Percentiles rank a stretch among this genome's conserved stretches.
Conservation (phyloP, 2,888 invertebrate species). For the Andrena bucephala region DNA sequence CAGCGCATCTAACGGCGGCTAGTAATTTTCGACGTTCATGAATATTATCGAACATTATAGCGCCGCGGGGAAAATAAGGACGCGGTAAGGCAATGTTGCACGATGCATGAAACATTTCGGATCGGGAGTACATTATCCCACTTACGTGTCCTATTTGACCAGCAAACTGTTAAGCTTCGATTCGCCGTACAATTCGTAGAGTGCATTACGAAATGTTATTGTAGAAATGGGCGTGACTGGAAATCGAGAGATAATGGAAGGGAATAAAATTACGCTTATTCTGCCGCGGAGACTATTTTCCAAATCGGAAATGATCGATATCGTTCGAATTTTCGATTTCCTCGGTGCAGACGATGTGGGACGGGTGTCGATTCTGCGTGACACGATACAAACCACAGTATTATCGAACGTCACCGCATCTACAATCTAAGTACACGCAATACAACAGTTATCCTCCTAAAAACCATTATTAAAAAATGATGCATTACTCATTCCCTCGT, state of each 20-base stretch:
- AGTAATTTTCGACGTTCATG: conserved; percentile 13
- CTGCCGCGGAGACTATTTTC: neutral
- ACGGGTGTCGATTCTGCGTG: conserved; percentile 11
- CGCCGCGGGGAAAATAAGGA: conserved; percentile 18
- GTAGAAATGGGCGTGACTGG: neutral
- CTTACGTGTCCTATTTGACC: conserved; percentile 42
- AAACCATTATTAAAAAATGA: neutral
- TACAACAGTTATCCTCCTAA: neutral
- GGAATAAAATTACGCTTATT: neutral
- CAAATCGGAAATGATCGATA: neutral
- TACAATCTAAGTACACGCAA: neutral
- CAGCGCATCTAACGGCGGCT: conserved; percentile 13
- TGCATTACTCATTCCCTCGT: too few relatives aligned
- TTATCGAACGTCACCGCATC: conserved; percentile 30
- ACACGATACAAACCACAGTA: neutral
- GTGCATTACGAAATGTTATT: neutral
- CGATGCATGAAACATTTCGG: conserved; percentile 30
- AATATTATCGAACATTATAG: conserved; percentile 21
- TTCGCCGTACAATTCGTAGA: neutral
- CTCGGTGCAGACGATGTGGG: neutral
- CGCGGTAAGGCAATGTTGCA: neutral
- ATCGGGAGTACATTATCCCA: conserved; percentile 43
- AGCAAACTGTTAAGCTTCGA: conserved; percentile 36
- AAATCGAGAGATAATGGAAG: neutral
- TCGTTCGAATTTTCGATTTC: conserved; percentile 12